Evolutionary conservation across 2,888 invertebrate species (phyloP).

Genomic region (Arctia plantaginis): DNA sequence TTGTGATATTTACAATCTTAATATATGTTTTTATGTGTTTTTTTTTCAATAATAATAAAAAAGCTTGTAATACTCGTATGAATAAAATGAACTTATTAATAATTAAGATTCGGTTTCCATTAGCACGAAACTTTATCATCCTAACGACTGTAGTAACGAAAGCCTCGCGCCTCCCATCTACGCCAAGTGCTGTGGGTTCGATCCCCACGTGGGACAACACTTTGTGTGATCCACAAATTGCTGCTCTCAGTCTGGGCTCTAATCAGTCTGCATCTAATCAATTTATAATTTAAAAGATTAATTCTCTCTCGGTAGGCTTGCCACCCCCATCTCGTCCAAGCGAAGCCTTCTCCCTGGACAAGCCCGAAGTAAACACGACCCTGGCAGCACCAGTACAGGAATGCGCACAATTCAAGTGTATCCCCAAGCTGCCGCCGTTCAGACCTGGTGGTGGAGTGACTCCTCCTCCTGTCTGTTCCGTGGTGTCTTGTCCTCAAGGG

Average conservation of each 20-base stretch:
- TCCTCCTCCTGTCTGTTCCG: constrained; percentile 72
- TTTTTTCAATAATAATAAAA: no score
- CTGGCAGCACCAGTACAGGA: constrained; percentile 53
- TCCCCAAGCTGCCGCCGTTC: constrained; percentile 81
- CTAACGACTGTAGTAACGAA: no score
- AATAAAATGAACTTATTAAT: no score
- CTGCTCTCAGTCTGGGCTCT: no score
- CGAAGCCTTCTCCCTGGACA: constrained; percentile 72
- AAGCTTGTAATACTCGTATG: no score
- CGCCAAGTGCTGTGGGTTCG: no score
- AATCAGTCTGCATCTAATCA: neutral
- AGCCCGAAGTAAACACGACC: constrained; percentile 57
- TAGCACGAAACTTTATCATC: no score
- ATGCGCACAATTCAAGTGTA: constrained; percentile 86
- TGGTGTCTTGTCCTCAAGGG: constrained; percentile 86
- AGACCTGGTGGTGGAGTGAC: constrained; percentile 62
- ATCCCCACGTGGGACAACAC: no score
- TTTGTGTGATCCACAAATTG: no score
- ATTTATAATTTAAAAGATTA: neutral
- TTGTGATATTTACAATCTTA: neutral
- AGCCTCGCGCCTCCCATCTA: no score
- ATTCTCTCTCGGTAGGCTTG: constrained; percentile 33
- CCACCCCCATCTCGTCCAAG: constrained; percentile 59
- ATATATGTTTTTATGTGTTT: neutral
- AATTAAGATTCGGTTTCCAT: no score